Evolutionary conservation across 2,888 invertebrate genomes (phyloP).

Genomic region (Helicoverpa assulta): DNA sequence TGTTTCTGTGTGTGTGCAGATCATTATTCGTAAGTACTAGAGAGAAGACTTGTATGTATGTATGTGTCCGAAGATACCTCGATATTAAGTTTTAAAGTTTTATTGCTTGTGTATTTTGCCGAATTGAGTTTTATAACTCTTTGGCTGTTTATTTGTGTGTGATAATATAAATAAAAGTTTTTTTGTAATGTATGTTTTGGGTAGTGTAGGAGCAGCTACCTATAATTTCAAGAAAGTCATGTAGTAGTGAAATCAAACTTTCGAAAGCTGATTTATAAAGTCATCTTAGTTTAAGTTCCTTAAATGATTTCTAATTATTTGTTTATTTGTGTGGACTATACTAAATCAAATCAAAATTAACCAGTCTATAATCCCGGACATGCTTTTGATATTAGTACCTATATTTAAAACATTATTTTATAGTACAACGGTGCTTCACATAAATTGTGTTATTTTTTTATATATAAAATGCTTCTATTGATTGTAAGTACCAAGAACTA

Average conservation of each 20-base stretch:
- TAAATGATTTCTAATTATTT: too few relatives aligned
- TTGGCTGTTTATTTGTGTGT: conserved; percentile 10
- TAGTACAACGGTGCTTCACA: too few relatives aligned
- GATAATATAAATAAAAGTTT: conserved; percentile 4
- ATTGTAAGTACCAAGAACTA: background rate
- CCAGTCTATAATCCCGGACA: too few relatives aligned
- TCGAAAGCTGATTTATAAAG: too few relatives aligned
- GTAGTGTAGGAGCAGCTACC: background rate
- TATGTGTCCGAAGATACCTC: conserved; percentile 48
- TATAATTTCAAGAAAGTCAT: too few relatives aligned
- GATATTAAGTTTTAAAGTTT: conserved; percentile 47
- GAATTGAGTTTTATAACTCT: conserved; percentile 42
- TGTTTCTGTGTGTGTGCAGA: conserved; percentile 70
- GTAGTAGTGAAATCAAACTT: too few relatives aligned
- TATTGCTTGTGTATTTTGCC: conserved; percentile 39
- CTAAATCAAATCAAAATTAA: too few relatives aligned
- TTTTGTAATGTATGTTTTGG: background rate
- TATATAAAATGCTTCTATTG: background rate
- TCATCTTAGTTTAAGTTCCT: background rate
- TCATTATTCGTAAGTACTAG: conserved; percentile 87
- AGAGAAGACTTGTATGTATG: conserved; percentile 70
- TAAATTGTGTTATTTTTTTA: too few relatives aligned
- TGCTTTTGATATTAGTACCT: too few relatives aligned
- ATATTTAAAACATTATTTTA: too few relatives aligned
- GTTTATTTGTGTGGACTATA: too few relatives aligned